phyloP scores from a whole-genome alignment of 2,888 invertebrate species.

The Trachelus troglodyta region DNA sequence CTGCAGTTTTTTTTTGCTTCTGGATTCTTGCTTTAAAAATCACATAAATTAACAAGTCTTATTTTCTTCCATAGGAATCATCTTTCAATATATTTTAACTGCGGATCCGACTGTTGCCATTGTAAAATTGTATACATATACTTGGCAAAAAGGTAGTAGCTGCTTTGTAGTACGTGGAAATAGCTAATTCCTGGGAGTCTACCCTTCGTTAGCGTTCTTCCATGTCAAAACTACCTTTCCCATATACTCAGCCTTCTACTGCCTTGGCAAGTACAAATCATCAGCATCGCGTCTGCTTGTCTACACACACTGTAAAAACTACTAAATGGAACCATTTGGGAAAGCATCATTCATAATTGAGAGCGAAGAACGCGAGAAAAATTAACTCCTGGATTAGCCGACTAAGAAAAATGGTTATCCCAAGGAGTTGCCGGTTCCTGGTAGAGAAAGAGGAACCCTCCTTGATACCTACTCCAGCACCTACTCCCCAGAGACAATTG shows the following conservation, averaged over 20 bases:
- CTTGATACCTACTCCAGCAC: conserved; percentile 17
- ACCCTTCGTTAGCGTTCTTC: conserved; percentile 17
- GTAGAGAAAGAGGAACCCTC: conserved; percentile 8
- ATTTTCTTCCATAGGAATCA: not conserved
- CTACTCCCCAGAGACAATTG: conserved; percentile 7
- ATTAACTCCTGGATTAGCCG: conserved; percentile 42
- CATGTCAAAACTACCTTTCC: too few relatives aligned
- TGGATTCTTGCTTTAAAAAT: too few relatives aligned
- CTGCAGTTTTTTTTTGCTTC: not conserved
- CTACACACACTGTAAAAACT: too few relatives aligned
- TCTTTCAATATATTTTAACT: not conserved
- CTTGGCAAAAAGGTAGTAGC: not conserved
- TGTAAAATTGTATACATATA: not conserved
- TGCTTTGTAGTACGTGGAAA: not conserved
- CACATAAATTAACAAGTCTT: too few relatives aligned
- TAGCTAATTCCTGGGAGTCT: conserved; percentile 28
- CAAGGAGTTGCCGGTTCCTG: conserved; percentile 30
- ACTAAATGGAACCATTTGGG: too few relatives aligned
- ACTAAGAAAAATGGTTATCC: conserved; percentile 32
- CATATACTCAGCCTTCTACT: too few relatives aligned
- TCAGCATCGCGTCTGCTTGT: too few relatives aligned
- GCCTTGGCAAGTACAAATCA: too few relatives aligned
- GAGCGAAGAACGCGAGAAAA: conserved; percentile 41
- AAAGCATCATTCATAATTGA: conserved; percentile 27
- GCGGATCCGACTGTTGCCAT: too few relatives aligned